phyloP scores from a whole-genome alignment of 2,888 invertebrate genomes.

The Archips xylosteana region DNA sequence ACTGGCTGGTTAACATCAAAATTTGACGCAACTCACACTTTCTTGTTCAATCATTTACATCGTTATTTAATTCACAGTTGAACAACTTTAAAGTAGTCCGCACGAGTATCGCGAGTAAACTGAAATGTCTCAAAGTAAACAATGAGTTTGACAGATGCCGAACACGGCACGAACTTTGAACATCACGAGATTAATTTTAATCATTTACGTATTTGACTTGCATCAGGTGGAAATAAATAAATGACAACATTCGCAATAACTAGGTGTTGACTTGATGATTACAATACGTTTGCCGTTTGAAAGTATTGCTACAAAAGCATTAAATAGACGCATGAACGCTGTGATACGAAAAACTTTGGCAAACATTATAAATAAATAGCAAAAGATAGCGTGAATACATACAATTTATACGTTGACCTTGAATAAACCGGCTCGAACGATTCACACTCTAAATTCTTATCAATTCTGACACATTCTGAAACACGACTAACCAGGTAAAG shows the following conservation, averaged over 20 bases:
- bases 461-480: conserved; percentile 24
- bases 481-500: conserved; percentile 11
- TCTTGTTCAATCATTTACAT: too few species aligned
- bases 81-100: neutral
- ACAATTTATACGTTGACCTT: conserved; percentile 18
- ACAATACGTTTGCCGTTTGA: neutral
- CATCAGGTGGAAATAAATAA: neutral
- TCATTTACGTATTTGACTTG: neutral
- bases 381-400: conserved; percentile 8
- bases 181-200: conserved; percentile 3
- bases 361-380: neutral
- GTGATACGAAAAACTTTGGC: neutral
- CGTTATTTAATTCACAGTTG: too few species aligned
- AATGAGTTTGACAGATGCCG: neutral
- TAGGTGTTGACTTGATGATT: neutral
- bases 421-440: neutral
- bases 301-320: neutral
- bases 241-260: neutral
- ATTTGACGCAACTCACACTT: too few species aligned
- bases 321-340: neutral
- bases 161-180: neutral
- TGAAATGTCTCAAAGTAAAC: neutral
- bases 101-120: neutral
- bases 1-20: too few species aligned
- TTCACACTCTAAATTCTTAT: conserved; percentile 16